Evolutionary conservation across 2,113 vertebrate genomes (phyloP).

Genomic region (Rutilus rutilus): DNA sequence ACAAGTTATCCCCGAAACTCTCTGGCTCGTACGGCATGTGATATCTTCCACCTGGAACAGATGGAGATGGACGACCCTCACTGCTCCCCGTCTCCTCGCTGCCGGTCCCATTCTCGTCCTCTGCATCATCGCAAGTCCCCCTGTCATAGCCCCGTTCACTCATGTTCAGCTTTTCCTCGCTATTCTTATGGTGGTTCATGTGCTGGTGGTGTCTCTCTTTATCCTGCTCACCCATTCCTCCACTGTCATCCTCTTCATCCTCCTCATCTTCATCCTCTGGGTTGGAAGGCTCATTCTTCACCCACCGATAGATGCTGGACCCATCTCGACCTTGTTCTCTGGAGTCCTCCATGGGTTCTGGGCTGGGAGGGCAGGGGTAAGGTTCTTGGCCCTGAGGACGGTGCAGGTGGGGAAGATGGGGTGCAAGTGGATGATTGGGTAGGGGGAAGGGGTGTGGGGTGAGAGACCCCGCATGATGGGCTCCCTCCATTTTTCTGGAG

Average conservation of each 20-base stretch:
- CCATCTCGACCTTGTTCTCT: constrained; percentile 70
- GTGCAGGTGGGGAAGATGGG: constrained; percentile 74
- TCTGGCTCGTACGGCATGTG: constrained; percentile 94
- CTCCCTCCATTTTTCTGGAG: constrained; percentile 75
- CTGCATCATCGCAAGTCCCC: constrained; percentile 81
- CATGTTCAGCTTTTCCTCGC: constrained; percentile 72
- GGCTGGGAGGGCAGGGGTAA: constrained; percentile 72
- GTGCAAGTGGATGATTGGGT: constrained; percentile 73
- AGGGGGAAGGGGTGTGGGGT: constrained; percentile 74
- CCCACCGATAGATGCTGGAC: constrained; percentile 88
- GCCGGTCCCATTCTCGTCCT: constrained; percentile 87
- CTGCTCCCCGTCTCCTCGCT: constrained; percentile 97
- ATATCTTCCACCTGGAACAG: constrained; percentile 86
- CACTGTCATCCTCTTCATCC: constrained; percentile 86
- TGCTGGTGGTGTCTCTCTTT: constrained; percentile 57
- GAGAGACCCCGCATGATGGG: constrained; percentile 62
- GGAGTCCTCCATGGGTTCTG: constrained; percentile 82
- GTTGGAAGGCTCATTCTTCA: constrained; percentile 89
- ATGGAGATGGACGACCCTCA: constrained; percentile 86
- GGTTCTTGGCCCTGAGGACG: constrained; percentile 72
- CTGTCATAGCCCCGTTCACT: constrained; percentile 66
- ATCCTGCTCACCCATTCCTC: constrained; percentile 75
- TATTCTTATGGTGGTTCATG: constrained; percentile 73
- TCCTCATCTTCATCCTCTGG: constrained; percentile 85
- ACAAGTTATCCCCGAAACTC: constrained; percentile 96